Percentiles rank a stretch among this genome's conserved stretches.
phyloP scores from a whole-genome alignment of 2,888 invertebrate genomes.

The Tipula unca region DNA sequence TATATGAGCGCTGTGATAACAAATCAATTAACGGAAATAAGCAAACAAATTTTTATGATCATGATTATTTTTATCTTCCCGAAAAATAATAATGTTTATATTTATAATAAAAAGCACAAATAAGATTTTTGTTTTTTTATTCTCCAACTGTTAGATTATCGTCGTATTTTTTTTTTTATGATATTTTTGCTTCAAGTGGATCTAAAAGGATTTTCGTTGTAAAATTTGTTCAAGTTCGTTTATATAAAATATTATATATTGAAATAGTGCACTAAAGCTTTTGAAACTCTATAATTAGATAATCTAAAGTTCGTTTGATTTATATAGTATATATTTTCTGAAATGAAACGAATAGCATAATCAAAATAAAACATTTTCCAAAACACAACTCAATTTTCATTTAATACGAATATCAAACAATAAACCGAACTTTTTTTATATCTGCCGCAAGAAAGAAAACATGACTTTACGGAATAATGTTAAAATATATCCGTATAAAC shows the following conservation, averaged over 20 bases:
- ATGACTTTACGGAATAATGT: no score
- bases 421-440: no score
- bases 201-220: not conserved
- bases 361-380: not conserved
- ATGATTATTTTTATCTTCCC: not conserved
- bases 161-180: not conserved
- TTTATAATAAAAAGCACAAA: not conserved
- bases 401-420: no score
- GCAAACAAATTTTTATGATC: not conserved
- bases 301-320: not conserved
- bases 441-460: no score
- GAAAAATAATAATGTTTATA: not conserved
- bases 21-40: not conserved
- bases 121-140: not conserved
- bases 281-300: not conserved
- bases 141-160: not conserved
- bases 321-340: not conserved
- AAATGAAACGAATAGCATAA: not conserved
- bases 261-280: not conserved
- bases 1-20: not conserved
- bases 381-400: no score
- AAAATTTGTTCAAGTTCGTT: not conserved
- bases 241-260: not conserved
- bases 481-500: no score
- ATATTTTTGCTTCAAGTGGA: not conserved